These are phyloP conservation scores for Calephelis perditalis DNA, from an alignment of 2,888 invertebrate species.

Conservation along the genomic window DNA sequence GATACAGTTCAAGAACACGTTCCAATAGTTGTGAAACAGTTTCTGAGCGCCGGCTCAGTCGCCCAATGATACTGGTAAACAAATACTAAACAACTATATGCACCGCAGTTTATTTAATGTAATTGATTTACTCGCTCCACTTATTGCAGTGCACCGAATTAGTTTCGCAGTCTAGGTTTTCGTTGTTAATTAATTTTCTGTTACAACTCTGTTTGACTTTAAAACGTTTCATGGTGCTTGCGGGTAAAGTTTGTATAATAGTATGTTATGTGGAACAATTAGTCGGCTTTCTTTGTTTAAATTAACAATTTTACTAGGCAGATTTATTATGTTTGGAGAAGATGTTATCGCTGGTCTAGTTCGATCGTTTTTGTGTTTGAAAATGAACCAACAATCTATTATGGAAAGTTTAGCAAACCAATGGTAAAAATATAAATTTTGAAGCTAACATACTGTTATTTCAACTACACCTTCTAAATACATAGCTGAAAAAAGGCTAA, in stretches of 20 bases:
- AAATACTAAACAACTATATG: constrained; percentile 10
- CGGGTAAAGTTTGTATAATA: constrained; percentile 56
- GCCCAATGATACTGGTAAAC: not conserved
- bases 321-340: constrained; percentile 73
- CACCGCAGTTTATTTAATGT: constrained; percentile 6
- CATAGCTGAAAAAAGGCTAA: too few relatives aligned
- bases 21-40: constrained; percentile 1
- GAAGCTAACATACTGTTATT: too few relatives aligned
- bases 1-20: too few relatives aligned
- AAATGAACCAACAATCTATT: constrained; percentile 35
- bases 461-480: constrained; percentile 32
- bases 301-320: constrained; percentile 64
- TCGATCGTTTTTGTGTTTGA: constrained; percentile 42
- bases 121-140: constrained; percentile 8
- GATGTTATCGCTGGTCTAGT: constrained; percentile 56
- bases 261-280: constrained; percentile 66
- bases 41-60: constrained; percentile 8
- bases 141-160: constrained; percentile 22
- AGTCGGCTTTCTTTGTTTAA: constrained; percentile 58
- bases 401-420: too few relatives aligned
- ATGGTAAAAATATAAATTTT: too few relatives aligned
- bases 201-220: constrained; percentile 30
- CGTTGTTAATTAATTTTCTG: constrained; percentile 34
- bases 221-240: constrained; percentile 32
- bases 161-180: constrained; percentile 30